Percentiles rank a stretch among this genome's conserved stretches.
Conservation (phyloP, 2,113 vertebrate species). For the Sakesphorus luctuosus region DNA sequence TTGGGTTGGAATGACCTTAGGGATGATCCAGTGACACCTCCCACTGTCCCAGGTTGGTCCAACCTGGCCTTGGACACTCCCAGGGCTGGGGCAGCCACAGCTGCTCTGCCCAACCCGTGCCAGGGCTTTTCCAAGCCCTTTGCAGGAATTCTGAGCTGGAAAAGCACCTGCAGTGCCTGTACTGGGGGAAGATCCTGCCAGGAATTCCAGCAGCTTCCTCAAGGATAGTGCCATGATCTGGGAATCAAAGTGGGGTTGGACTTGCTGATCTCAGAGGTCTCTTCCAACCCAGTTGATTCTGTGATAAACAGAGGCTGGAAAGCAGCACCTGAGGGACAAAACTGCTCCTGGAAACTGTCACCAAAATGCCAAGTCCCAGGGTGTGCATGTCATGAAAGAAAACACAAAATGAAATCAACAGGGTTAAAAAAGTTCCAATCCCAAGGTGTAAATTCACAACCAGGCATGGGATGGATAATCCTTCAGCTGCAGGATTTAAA, state of each 20-base stretch:
- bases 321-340: not conserved
- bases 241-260: too few species aligned
- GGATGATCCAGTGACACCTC: not conserved
- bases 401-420: accelerated
- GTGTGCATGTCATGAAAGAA: accelerated
- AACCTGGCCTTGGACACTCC: not conserved
- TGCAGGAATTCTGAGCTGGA: not conserved
- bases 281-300: too few species aligned
- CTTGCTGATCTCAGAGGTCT: too few species aligned
- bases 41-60: not conserved
- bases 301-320: not conserved
- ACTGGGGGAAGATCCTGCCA: accelerated
- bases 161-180: not conserved
- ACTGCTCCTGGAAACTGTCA: not conserved
- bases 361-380: accelerated
- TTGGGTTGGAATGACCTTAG: not conserved
- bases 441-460: accelerated
- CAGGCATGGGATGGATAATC: not conserved
- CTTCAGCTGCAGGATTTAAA: not conserved
- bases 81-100: not conserved
- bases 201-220: not conserved
- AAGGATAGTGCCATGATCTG: not conserved
- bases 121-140: not conserved
- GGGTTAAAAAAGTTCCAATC: not conserved
- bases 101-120: not conserved